Conservation (phyloP, 2,113 vertebrate genomes). For the Bungarus multicinctus region DNA sequence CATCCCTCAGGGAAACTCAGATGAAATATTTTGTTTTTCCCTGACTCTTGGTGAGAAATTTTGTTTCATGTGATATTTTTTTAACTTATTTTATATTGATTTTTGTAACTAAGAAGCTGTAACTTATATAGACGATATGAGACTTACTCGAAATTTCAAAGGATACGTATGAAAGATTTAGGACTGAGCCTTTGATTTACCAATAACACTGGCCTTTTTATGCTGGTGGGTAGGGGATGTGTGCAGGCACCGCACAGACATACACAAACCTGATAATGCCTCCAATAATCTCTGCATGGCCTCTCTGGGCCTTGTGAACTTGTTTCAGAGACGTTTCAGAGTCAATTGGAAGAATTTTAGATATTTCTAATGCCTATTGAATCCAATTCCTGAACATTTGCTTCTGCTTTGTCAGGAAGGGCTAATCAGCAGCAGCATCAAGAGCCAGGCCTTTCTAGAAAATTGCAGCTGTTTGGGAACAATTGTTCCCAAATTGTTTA, state of each 20-base stretch:
- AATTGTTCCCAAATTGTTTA: not conserved
- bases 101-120: slow-evolving; percentile 8
- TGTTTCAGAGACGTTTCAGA: not conserved
- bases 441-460: not conserved
- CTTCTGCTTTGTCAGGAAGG: not conserved
- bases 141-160: not conserved
- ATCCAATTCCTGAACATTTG: not conserved
- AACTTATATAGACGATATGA: not conserved
- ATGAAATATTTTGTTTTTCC: not conserved
- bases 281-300: not conserved
- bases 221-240: not conserved
- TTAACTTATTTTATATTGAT: slow-evolving; percentile 3
- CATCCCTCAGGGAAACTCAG: not conserved
- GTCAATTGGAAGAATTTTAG: not conserved
- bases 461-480: not conserved
- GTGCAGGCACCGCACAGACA: not conserved
- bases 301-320: not conserved
- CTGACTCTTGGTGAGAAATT: not conserved
- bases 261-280: slow-evolving; percentile 9
- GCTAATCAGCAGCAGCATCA: not conserved
- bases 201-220: not conserved
- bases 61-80: slow-evolving; percentile 14
- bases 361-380: not conserved
- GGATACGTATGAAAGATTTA: not conserved
- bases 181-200: not conserved